Percentiles rank a stretch among this genome's conserved stretches.
Evolutionary conservation across 1,140 invertebrate genomes (phyloP).

Genomic region (Pemphigus obesinymphae): DNA sequence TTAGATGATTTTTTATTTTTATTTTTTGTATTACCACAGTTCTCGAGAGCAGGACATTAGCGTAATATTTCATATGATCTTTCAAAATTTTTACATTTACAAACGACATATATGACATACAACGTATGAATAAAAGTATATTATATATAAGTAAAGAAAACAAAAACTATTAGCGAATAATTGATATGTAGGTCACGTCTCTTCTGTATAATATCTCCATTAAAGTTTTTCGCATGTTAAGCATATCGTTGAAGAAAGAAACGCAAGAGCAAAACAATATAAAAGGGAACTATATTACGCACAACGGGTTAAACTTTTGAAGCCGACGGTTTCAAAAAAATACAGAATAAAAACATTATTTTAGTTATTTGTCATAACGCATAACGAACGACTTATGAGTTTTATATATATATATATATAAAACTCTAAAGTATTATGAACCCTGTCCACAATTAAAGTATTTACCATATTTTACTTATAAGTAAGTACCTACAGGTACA

Average conservation of each 20-base stretch:
- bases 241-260: constrained; percentile 9
- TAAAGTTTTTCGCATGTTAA: constrained; percentile 24
- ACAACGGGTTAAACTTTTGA: background rate
- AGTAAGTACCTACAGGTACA: no score
- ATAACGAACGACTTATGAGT: background rate
- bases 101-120: background rate
- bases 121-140: background rate
- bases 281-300: background rate
- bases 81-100: no score
- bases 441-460: no score
- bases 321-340: background rate
- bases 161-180: constrained; percentile 34
- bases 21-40: background rate
- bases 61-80: background rate
- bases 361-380: background rate
- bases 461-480: no score
- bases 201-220: constrained; percentile 18
- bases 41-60: background rate
- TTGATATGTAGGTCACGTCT: constrained; percentile 14
- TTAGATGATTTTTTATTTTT: no score
- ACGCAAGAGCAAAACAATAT: background rate
- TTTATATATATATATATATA: background rate
- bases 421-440: no score
- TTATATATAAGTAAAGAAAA: constrained; percentile 7
- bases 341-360: background rate